Evolutionary conservation across 35 echinoderm and acorn worm species (phyloP), one percentile per base, ranked within the genome.

Genomic region (Ophiothrix spiculata): DNA sequence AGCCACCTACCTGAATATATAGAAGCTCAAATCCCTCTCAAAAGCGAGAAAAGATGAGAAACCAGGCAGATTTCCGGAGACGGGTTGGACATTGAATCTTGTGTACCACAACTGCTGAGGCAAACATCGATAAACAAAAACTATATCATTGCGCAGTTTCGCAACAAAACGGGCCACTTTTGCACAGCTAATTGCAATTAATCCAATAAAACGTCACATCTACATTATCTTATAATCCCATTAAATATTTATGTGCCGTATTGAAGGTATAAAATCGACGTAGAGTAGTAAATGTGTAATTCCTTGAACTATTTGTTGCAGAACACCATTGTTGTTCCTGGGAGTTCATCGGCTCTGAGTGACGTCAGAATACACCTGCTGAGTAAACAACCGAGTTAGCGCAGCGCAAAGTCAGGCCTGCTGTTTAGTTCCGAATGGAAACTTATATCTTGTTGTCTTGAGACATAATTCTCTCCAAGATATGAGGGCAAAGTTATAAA

Each of bases 91-190:
- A 82, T 82, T 33, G 80, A 82, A 49, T 82, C 40, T 82, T 82
- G 80, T 82, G 80, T 82, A 49, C 80, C 31, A 45, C 80, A 82
- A 82, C 38, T 82, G 80, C 40, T 46, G 33, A 45, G 40, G 16
- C 80, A 13, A 39, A 45, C 49, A 39, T 82, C 80, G 40, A 82
- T 82, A 82, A 82, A 82, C 80, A 82, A 82, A 39, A 49, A 25
- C 40, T 31, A 82, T 82, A 49, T 49, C 42, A 49, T 49, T 49
- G 42, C 6, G 42, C 19, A 49, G 42, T 49, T 49, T 49, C 42
- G 19, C 19, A 49, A 49, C 42, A 49, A 49, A 49, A 49, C 42
- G 42, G 42, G 42, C 19, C 42, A 49, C 42, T 10, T 49, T 49
- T 6, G 19, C 42, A 6, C 42, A 49, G 42, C 42, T 49, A 19